Evolutionary conservation across 2,888 invertebrate genomes (phyloP).

Genomic region (Xanthia icteritia): DNA sequence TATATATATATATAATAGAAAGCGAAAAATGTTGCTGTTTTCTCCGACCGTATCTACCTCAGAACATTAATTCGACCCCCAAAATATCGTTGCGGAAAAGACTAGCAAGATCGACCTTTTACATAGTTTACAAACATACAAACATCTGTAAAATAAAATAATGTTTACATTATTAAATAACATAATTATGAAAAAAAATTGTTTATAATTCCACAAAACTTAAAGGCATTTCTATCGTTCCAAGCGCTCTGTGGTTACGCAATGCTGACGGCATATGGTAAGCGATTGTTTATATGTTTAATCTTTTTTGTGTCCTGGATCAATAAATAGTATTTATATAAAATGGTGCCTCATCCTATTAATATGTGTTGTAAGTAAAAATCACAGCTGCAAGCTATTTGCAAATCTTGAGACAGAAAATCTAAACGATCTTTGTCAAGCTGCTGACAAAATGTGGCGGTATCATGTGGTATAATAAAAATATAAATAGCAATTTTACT

Average conservation of each 20-base stretch:
- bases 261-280: conserved; percentile 42
- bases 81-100: not conserved
- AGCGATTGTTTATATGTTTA: conserved; percentile 20
- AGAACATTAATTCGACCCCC: not conserved
- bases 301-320: conserved; percentile 9
- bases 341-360: no score
- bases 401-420: not conserved
- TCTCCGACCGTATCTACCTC: not conserved
- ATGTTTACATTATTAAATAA: no score
- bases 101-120: not conserved
- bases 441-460: not conserved
- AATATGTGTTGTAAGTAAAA: not conserved
- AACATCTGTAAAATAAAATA: not conserved
- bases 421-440: not conserved
- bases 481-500: not conserved
- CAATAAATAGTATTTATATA: conserved; percentile 23
- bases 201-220: not conserved
- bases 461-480: not conserved
- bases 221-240: conserved; percentile 5
- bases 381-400: not conserved
- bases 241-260: conserved; percentile 6
- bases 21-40: not conserved
- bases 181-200: no score
- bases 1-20: no score
- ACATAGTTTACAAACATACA: not conserved